A percentile compares a stretch with the other conserved stretches of the same genome.
These are phyloP conservation scores for Nematolebias whitei DNA, from an alignment of 2,113 vertebrate species.

Conservation along the genomic window DNA sequence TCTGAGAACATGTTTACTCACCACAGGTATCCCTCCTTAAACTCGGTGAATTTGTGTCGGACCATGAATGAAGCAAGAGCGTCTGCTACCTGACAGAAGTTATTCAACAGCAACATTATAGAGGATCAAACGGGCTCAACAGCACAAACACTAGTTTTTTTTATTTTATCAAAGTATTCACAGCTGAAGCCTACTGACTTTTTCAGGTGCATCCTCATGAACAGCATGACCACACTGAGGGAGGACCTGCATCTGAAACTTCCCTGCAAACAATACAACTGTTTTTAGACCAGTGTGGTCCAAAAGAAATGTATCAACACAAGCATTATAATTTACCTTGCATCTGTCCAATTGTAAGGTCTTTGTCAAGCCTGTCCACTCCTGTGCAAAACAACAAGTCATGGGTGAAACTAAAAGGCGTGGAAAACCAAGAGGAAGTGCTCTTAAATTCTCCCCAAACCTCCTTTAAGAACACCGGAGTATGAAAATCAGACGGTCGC, in stretches of 20 bases:
- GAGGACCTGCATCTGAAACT: slow-evolving; percentile 99
- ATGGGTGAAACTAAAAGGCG: slow-evolving; percentile 29
- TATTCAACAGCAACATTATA: background rate
- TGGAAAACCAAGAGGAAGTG: background rate
- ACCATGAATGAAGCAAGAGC: slow-evolving; percentile 96
- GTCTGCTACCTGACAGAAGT: slow-evolving; percentile 87
- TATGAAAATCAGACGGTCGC: background rate
- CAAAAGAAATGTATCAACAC: too few species aligned
- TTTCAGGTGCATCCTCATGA: slow-evolving; percentile 96
- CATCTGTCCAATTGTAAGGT: slow-evolving; percentile 99
- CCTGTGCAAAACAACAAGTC: slow-evolving; percentile 76
- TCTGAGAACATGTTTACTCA: slow-evolving; percentile 71
- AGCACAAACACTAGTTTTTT: background rate
- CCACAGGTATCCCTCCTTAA: slow-evolving; percentile 94
- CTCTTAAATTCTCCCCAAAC: background rate
- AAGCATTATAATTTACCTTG: slow-evolving; percentile 85
- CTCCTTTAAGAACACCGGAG: background rate
- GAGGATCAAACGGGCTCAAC: background rate
- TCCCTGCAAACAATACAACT: slow-evolving; percentile 80
- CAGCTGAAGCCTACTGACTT: slow-evolving; percentile 77
- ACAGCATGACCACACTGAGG: slow-evolving; percentile 98
- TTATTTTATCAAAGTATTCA: background rate
- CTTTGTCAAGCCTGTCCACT: slow-evolving; percentile 98
- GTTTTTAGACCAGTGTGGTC: too few species aligned
- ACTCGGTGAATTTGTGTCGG: slow-evolving; percentile 95